phyloP scores from a whole-genome alignment of 2,888 invertebrate species.

The Unio pictorum region DNA sequence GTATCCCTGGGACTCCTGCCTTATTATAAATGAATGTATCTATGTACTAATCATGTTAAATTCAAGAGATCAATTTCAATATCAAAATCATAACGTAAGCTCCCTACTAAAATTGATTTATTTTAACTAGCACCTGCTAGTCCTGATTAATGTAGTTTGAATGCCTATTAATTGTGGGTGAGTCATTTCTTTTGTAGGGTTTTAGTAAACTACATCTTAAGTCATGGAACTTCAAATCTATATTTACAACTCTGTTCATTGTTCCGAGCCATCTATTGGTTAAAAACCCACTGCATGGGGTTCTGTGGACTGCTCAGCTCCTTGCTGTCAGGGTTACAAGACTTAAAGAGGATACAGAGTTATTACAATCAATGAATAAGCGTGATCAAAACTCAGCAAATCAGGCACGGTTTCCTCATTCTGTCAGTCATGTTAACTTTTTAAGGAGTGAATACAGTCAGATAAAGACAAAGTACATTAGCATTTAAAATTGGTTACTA shows the following conservation, averaged over 20 bases:
- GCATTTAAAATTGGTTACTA: constrained; percentile 43
- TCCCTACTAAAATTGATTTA: constrained; percentile 18
- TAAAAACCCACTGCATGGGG: too few relatives aligned
- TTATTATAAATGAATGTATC: constrained; percentile 11
- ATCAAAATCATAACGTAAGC: constrained; percentile 12
- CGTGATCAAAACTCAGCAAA: too few relatives aligned
- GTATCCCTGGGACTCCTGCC: too few relatives aligned
- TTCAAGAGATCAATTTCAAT: constrained; percentile 7
- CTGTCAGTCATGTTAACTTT: too few relatives aligned
- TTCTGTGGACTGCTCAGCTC: too few relatives aligned
- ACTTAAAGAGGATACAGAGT: too few relatives aligned
- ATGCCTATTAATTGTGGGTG: constrained; percentile 33
- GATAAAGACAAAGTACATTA: constrained; percentile 27
- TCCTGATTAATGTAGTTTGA: constrained; percentile 34
- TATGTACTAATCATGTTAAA: constrained; percentile 13
- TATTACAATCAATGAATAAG: too few relatives aligned
- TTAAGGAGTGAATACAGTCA: too few relatives aligned
- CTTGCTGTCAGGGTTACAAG: too few relatives aligned
- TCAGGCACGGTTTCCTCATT: too few relatives aligned
- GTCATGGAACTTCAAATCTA: constrained; percentile 14
- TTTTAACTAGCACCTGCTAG: constrained; percentile 26
- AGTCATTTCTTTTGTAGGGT: constrained; percentile 22
- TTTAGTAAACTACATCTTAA: neutral
- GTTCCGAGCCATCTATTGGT: constrained; percentile 8
- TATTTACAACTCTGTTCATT: constrained; percentile 37